phyloP scores from a whole-genome alignment of 1,140 invertebrate species.

The Geopemphigus sp. region DNA sequence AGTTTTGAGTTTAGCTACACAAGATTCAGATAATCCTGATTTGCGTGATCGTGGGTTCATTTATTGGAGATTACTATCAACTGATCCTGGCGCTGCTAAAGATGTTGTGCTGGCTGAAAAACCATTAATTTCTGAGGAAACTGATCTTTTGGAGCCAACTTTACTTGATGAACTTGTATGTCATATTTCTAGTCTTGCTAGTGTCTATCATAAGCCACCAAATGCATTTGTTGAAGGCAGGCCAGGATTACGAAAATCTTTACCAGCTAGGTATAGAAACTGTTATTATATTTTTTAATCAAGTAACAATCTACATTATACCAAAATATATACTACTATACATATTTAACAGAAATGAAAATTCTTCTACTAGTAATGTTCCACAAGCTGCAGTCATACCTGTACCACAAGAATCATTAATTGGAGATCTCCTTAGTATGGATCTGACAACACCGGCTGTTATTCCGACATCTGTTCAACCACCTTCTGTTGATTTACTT shows the following conservation, averaged over 20 bases:
- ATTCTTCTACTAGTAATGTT: conserved; percentile 54
- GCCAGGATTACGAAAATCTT: conserved; percentile 59
- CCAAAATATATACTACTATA: neutral
- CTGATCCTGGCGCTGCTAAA: conserved; percentile 97
- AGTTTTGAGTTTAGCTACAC: conserved; percentile 88
- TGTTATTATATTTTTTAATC: neutral
- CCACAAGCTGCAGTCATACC: conserved; percentile 69
- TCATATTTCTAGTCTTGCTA: conserved; percentile 97
- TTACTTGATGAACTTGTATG: conserved; percentile 97
- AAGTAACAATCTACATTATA: neutral
- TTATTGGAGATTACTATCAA: conserved; percentile 97
- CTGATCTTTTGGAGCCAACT: conserved; percentile 96
- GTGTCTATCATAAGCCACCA: conserved; percentile 99
- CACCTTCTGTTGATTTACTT: conserved; percentile 66
- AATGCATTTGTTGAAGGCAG: conserved; percentile 95
- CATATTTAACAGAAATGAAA: conserved; percentile 49
- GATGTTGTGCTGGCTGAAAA: conserved; percentile 99
- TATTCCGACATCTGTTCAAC: conserved; percentile 56
- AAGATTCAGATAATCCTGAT: conserved; percentile 99
- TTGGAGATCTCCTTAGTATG: conserved; percentile 95
- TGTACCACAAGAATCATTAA: conserved; percentile 82
- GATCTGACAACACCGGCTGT: conserved; percentile 69
- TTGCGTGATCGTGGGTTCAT: conserved; percentile 98
- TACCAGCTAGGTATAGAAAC: conserved; percentile 55
- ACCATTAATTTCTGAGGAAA: conserved; percentile 98